Percentiles rank a stretch among this genome's conserved stretches.
These are phyloP conservation scores for Heptranchias perlo DNA, from an alignment of 2,113 vertebrate genomes.

Conservation along the genomic window DNA sequence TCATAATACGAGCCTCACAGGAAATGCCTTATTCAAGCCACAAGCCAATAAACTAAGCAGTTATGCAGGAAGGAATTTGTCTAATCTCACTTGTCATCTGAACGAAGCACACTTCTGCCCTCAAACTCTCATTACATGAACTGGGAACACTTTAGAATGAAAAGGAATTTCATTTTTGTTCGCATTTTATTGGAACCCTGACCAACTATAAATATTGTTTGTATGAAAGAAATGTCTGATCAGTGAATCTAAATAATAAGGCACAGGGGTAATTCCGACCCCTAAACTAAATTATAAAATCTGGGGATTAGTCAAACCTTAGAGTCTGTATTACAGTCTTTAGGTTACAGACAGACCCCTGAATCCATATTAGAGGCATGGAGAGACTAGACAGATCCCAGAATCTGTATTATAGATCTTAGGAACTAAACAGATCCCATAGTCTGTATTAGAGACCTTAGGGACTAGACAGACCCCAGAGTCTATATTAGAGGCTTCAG, in stretches of 20 bases:
- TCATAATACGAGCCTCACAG: not conserved
- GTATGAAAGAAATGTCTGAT: not conserved
- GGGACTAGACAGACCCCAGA: not conserved
- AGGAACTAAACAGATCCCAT: not conserved
- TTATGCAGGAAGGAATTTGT: not conserved
- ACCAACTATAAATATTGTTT: not conserved
- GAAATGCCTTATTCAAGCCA: slow-evolving; percentile 15
- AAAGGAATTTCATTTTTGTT: not conserved
- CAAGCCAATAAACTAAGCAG: not conserved
- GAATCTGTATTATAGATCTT: not conserved
- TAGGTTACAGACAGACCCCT: not conserved
- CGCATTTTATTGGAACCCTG: no score
- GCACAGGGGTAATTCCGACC: not conserved
- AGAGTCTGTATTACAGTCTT: not conserved
- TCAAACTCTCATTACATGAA: not conserved
- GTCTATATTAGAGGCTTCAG: no score
- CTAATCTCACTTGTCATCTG: slow-evolving; percentile 25
- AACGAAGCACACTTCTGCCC: not conserved
- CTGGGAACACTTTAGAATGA: not conserved
- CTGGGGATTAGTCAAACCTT: not conserved
- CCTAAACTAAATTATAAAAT: not conserved
- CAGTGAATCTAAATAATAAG: not conserved
- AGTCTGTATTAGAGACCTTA: not conserved
- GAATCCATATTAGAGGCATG: not conserved
- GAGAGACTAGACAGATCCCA: not conserved